Evolutionary conservation across 2,797 vertebrate species (phyloP), one percentile per base, ranked within the genome.

Genomic region (Pipistrellus nathusii): DNA sequence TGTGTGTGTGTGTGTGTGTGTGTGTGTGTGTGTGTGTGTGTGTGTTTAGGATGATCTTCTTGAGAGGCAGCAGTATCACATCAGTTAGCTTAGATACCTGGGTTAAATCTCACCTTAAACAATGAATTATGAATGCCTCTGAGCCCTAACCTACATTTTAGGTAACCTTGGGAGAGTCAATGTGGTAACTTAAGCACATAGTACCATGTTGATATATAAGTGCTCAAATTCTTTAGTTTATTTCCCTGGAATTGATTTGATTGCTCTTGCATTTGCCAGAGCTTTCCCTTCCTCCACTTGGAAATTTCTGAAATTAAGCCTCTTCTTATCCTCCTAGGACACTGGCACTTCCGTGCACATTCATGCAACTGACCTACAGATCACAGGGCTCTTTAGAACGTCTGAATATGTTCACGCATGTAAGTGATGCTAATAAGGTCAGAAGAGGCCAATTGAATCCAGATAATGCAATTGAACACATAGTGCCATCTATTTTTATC

Each of bases 401-500:
- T 3, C 38, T 13, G 0, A 1, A 1, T 8, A 8, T 6, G 8
- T 73, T 88, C 44, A 13, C 23, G 62, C 1, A n/a, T 5, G 23
- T 6, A 59, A 90, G 14, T 18, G 9, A 59, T 44, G 14, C 4
- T 51, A 73, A 44, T 23, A 21, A 77, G n/a, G 15, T 73, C 41
- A 59, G 9, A 83, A 68, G 14, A 94, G n/a, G 32, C 23, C 23
- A 94, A 77, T 0, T 73, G 41, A 69, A 71, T 32, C 53, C 48
- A 81, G 94, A 46, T 27, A 20, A 66, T 57, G 30, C 59, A 85
- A 72, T 4, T 64, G 35, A 90, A 82, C 90, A 68, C 25, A 57
- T 2, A 82, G 1, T 6, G 5, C 6, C 1, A 72, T 30, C 3
- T 41, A 51, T 41, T 77, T 83, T 85, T n/a, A 83, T 77, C 91